A percentile compares a stretch with the other conserved stretches of the same genome.
phyloP scores from a whole-genome alignment of 2,113 vertebrate species.

The Vulpes vulpes region DNA sequence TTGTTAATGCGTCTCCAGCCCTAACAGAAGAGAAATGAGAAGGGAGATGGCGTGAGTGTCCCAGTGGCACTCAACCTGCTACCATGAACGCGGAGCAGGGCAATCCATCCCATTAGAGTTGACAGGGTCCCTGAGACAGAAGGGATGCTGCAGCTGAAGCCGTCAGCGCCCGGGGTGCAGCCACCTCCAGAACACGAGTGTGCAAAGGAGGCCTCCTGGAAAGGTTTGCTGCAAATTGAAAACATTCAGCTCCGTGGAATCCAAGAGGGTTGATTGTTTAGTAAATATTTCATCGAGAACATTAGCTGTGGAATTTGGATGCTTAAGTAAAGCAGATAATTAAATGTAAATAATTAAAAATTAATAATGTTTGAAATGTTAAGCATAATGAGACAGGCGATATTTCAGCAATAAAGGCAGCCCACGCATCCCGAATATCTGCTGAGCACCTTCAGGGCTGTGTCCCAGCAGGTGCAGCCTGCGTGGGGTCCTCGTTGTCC shows the following conservation, averaged over 20 bases:
- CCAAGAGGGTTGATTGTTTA: constrained; percentile 75
- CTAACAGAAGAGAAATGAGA: constrained; percentile 43
- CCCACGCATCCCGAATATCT: constrained; percentile 64
- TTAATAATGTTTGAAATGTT: constrained; percentile 83
- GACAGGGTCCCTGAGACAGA: constrained; percentile 34
- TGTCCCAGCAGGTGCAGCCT: neutral
- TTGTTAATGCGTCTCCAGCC: neutral
- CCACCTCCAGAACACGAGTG: neutral
- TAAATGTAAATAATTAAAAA: constrained; percentile 86
- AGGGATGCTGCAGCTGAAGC: neutral
- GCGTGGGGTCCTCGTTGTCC: neutral
- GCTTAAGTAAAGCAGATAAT: constrained; percentile 84
- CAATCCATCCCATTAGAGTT: neutral
- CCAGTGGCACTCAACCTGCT: neutral
- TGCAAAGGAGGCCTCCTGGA: neutral
- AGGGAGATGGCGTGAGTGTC: neutral
- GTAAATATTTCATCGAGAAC: constrained; percentile 87
- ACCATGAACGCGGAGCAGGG: neutral
- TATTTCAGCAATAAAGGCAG: constrained; percentile 61
- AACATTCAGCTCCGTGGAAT: constrained; percentile 37
- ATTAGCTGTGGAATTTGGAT: constrained; percentile 84
- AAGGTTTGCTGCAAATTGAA: constrained; percentile 69
- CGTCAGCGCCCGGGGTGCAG: neutral
- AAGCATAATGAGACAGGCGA: constrained; percentile 75
- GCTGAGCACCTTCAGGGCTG: constrained; percentile 2